Percentiles rank a stretch among this genome's conserved stretches.
Conservation (phyloP, 2,113 vertebrate species). For the Stegastes partitus region DNA sequence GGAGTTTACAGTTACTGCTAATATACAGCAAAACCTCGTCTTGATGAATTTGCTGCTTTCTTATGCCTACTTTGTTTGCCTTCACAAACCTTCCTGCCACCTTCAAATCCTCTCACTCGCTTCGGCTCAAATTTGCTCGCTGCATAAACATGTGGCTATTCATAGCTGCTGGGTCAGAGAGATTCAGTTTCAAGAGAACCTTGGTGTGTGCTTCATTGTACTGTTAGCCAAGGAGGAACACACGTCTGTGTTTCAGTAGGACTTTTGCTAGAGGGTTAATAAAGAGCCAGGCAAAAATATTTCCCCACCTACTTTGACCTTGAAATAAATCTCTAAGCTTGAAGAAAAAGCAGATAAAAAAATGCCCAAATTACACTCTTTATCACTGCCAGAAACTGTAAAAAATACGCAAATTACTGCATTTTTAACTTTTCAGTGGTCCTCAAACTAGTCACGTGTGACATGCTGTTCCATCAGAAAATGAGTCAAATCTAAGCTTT, state of each 20-base stretch:
- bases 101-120: not conserved
- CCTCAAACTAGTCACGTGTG: too few species aligned
- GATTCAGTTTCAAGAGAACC: constrained; percentile 65
- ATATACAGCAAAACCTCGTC: not conserved
- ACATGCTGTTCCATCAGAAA: too few species aligned
- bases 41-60: not conserved
- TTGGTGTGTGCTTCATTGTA: constrained; percentile 1
- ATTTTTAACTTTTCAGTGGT: too few species aligned
- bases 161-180: constrained; percentile 63
- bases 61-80: not conserved
- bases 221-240: not conserved
- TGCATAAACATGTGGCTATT: constrained; percentile 76
- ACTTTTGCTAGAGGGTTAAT: too few species aligned
- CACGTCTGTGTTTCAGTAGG: not conserved
- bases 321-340: too few species aligned
- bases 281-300: too few species aligned
- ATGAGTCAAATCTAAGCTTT: too few species aligned
- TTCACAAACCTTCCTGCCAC: not conserved
- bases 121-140: constrained; percentile 11
- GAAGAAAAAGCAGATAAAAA: too few species aligned
- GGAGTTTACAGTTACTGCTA: not conserved
- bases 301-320: too few species aligned
- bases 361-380: too few species aligned
- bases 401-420: too few species aligned
- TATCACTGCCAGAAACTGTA: too few species aligned